Evolutionary conservation across 2,888 invertebrate genomes (phyloP).

Genomic region (Lepidocyrtinus sp.): DNA sequence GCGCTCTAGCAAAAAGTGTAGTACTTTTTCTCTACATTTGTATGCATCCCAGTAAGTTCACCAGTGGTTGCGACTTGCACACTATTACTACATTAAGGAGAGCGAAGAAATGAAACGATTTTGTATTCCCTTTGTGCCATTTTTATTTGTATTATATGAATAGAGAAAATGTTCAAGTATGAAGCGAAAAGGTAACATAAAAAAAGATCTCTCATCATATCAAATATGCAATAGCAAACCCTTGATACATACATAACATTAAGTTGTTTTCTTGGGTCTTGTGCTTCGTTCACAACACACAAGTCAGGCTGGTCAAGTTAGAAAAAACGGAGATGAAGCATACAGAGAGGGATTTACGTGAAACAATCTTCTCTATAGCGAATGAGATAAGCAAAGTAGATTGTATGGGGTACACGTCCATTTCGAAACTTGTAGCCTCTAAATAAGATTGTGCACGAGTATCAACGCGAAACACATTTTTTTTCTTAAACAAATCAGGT

Average conservation of each 20-base stretch:
- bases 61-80: background rate
- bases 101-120: background rate
- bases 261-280: background rate
- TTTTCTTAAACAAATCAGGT: too few relatives aligned
- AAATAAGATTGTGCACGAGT: too few relatives aligned
- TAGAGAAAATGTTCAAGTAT: background rate
- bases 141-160: background rate
- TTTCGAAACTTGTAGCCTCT: too few relatives aligned
- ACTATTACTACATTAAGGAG: too few relatives aligned
- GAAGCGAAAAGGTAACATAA: background rate
- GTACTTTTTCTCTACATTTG: background rate
- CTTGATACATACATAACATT: too few relatives aligned
- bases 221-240: too few relatives aligned
- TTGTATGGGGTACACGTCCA: too few relatives aligned
- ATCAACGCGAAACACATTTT: too few relatives aligned
- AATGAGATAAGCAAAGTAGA: background rate
- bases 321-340: background rate
- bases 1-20: background rate
- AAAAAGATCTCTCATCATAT: background rate
- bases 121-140: background rate
- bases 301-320: background rate
- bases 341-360: background rate
- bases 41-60: background rate
- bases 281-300: background rate
- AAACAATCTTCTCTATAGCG: background rate